Percentiles rank a stretch among this genome's conserved stretches.
These are phyloP conservation scores for Acipenser transmontanus DNA, from an alignment of 2,797 vertebrate genomes.

Conservation along the genomic window DNA sequence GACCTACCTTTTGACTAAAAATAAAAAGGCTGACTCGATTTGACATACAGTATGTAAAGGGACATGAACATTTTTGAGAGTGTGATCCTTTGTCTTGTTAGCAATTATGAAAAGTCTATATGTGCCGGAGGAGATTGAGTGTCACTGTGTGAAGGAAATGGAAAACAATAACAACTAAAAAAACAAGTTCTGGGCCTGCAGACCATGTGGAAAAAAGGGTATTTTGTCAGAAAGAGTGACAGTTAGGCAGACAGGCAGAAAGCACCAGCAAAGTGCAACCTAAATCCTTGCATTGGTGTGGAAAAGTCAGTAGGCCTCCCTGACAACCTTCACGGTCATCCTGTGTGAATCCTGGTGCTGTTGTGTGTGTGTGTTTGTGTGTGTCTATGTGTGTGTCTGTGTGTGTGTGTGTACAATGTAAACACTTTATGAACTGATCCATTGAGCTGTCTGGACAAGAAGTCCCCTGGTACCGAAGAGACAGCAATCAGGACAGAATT, in stretches of 20 bases:
- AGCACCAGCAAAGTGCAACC: slow-evolving; percentile 50
- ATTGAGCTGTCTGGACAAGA: slow-evolving; percentile 70
- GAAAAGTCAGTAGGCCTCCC: slow-evolving; percentile 57
- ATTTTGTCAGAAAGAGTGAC: slow-evolving; percentile 49
- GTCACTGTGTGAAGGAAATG: too few species aligned
- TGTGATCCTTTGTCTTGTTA: slow-evolving; percentile 36
- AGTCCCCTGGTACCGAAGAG: slow-evolving; percentile 43
- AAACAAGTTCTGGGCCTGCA: neutral
- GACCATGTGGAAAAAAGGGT: neutral
- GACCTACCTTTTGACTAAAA: slow-evolving; percentile 20
- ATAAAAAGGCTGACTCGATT: too few species aligned
- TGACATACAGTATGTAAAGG: slow-evolving; percentile 19
- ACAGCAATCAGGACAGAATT: slow-evolving; percentile 56
- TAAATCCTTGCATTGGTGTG: slow-evolving; percentile 59
- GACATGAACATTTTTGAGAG: neutral
- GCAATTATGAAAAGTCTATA: slow-evolving; percentile 42
- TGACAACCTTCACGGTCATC: slow-evolving; percentile 38
- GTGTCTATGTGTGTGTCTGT: slow-evolving; percentile 13
- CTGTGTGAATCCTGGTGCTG: slow-evolving; percentile 45
- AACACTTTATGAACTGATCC: slow-evolving; percentile 78
- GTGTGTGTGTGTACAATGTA: slow-evolving; percentile 52
- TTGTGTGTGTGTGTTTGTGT: slow-evolving; percentile 7
- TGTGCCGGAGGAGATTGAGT: slow-evolving; percentile 11
- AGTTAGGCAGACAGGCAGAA: slow-evolving; percentile 27
- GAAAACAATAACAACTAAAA: slow-evolving; percentile 15